These are phyloP conservation scores for Acleris emargana DNA, from an alignment of 2,888 invertebrate genomes.

Conservation along the genomic window DNA sequence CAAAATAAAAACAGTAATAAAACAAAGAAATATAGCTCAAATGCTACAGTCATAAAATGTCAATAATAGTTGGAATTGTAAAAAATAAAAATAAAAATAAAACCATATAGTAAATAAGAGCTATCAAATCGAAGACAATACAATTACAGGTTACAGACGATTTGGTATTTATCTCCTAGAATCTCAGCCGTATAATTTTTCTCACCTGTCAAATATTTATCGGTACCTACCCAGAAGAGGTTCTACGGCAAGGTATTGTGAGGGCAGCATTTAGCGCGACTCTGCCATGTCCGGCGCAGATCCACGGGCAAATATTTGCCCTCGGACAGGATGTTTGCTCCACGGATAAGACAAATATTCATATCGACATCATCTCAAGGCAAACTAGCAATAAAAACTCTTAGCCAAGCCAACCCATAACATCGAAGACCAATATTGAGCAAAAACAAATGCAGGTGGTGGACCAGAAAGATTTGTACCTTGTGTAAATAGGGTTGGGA, in stretches of 20 bases:
- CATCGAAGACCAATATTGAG: constrained; percentile 2
- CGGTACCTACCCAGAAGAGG: background rate
- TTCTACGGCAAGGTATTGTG: constrained; percentile 50
- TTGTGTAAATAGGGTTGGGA: background rate
- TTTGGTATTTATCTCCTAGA: too few relatives aligned
- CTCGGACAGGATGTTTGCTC: constrained; percentile 75
- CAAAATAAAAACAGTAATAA: too few relatives aligned
- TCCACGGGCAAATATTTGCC: constrained; percentile 71
- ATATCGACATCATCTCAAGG: constrained; percentile 43
- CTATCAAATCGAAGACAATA: too few relatives aligned
- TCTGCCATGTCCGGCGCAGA: constrained; percentile 62
- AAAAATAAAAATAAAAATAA: too few relatives aligned
- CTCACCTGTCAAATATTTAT: background rate
- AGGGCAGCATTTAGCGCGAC: constrained; percentile 67
- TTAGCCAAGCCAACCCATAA: background rate
- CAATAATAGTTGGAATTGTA: too few relatives aligned
- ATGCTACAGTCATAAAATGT: too few relatives aligned
- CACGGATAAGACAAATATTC: constrained; percentile 59
- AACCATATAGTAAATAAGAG: too few relatives aligned
- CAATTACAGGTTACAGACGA: too few relatives aligned
- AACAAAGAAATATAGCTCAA: too few relatives aligned
- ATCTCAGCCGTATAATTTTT: background rate
- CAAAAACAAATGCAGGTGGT: constrained; percentile 4
- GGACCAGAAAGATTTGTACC: background rate
- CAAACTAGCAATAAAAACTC: constrained; percentile 75